Conservation (phyloP, 2,797 vertebrate species). For the Ctenopoma kingsleyae region DNA sequence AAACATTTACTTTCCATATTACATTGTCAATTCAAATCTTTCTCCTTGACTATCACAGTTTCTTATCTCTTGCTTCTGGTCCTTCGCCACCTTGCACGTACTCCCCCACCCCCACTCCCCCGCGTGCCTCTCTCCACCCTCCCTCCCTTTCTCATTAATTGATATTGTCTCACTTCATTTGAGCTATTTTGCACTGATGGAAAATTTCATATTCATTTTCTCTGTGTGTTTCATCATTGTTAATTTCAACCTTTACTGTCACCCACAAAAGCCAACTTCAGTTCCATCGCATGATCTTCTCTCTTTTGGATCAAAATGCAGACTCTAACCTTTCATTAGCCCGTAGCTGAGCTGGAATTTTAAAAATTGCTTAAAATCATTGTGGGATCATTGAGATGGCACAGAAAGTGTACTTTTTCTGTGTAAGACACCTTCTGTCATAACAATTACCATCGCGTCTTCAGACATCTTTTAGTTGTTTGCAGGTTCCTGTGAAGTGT, state of each 20-base stretch:
- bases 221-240: slow-evolving; percentile 62
- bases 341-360: slow-evolving; percentile 24
- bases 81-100: slow-evolving; percentile 4
- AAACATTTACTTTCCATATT: slow-evolving; percentile 41
- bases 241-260: slow-evolving; percentile 75
- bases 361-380: slow-evolving; percentile 16
- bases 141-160: slow-evolving; percentile 70
- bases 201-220: slow-evolving; percentile 67
- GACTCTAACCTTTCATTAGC: slow-evolving; percentile 35
- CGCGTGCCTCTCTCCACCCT: not conserved
- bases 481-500: slow-evolving; percentile 10
- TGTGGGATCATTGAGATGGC: slow-evolving; percentile 9
- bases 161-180: slow-evolving; percentile 82
- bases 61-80: slow-evolving; percentile 1
- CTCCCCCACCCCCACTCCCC: not conserved
- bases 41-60: slow-evolving; percentile 9
- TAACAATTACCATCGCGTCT: slow-evolving; percentile 14
- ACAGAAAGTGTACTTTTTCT: slow-evolving; percentile 8
- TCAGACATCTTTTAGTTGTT: not conserved
- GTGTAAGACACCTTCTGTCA: slow-evolving; percentile 13
- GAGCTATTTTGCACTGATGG: slow-evolving; percentile 61
- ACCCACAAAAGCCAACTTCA: slow-evolving; percentile 56
- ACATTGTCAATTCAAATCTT: slow-evolving; percentile 33
- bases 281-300: slow-evolving; percentile 29
- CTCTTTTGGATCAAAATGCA: slow-evolving; percentile 21